Conservation (phyloP, 2,888 invertebrate species). For the Pristionchus maxplancki region DNA sequence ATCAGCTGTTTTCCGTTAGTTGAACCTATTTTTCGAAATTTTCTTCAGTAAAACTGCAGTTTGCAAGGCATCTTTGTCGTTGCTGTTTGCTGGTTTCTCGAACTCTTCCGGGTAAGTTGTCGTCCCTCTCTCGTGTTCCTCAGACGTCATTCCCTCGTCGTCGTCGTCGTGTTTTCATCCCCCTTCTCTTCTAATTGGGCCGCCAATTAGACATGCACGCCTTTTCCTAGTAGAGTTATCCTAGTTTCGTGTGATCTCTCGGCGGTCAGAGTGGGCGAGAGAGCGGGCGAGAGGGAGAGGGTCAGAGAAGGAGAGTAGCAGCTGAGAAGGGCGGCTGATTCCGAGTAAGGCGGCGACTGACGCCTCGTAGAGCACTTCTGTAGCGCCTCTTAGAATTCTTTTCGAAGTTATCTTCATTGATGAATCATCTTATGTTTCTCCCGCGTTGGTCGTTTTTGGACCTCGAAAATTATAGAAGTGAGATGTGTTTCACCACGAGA, state of each 20-base stretch:
- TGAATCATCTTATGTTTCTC: too few relatives aligned
- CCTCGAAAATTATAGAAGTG: too few relatives aligned
- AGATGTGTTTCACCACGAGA: too few relatives aligned
- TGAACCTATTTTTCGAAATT: too few relatives aligned
- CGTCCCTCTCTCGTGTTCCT: neutral
- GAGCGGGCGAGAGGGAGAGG: neutral
- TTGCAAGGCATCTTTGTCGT: too few relatives aligned
- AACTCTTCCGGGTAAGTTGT: neutral
- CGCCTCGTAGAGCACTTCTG: too few relatives aligned
- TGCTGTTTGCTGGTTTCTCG: neutral
- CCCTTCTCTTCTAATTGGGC: neutral
- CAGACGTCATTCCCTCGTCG: neutral
- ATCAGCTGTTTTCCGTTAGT: neutral
- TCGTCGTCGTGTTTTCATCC: conserved; percentile 16
- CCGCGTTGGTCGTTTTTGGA: too few relatives aligned
- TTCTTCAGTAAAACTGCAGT: too few relatives aligned
- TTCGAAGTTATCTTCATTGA: too few relatives aligned
- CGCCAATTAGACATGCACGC: conserved; percentile 7
- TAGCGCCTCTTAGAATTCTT: too few relatives aligned
- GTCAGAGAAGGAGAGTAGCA: neutral
- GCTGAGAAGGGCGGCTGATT: too few relatives aligned
- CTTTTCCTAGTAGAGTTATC: neutral
- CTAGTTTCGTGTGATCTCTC: neutral
- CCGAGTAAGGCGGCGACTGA: neutral
- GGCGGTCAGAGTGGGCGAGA: neutral